A percentile compares a stretch with the other conserved stretches of the same genome.
Evolutionary conservation across 1,140 invertebrate genomes (phyloP).

Genomic region (Brachionus manjavacas): DNA sequence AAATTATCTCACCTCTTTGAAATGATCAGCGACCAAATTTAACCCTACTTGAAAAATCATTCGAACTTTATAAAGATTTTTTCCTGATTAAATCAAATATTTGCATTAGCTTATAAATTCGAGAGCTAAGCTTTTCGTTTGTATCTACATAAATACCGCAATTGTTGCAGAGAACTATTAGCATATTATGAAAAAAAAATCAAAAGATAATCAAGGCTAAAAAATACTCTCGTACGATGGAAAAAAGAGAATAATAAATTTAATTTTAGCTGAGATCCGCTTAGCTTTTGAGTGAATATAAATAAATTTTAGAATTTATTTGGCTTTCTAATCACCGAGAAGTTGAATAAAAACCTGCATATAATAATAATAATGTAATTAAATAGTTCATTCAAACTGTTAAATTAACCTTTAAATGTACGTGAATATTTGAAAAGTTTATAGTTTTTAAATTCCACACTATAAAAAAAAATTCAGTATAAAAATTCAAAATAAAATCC

Average conservation of each 20-base stretch:
- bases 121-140: neutral
- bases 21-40: neutral
- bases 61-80: neutral
- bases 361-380: no score
- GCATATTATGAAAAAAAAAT: neutral
- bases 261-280: no score
- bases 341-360: neutral
- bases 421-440: neutral
- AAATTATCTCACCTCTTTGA: neutral
- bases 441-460: no score
- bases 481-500: neutral
- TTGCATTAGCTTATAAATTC: neutral
- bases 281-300: no score
- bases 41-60: neutral
- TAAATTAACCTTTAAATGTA: neutral
- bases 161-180: neutral
- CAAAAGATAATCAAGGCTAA: no score
- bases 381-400: no score
- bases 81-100: neutral
- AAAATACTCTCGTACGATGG: neutral
- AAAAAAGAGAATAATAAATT: no score
- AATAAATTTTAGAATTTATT: no score
- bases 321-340: neutral
- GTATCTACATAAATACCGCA: neutral
- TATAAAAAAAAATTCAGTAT: no score